Evolutionary conservation across 2,113 vertebrate species (phyloP), one percentile per base, ranked within the genome.

Genomic region (Salvator merianae): DNA sequence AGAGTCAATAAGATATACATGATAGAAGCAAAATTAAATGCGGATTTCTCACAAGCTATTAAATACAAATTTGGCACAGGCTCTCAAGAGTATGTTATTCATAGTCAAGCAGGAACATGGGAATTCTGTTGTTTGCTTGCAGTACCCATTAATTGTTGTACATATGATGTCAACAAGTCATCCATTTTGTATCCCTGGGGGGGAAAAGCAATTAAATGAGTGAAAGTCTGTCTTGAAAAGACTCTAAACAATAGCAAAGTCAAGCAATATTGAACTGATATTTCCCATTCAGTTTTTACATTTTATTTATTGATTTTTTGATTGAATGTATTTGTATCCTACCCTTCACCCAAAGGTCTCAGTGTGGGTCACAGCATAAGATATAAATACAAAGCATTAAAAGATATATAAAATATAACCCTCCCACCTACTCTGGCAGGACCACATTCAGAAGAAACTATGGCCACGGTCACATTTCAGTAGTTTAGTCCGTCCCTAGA

Each of bases 111-210:
- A 8, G 88, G 79, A 71, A 91, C 80, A 66, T 38, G 91, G 53
- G 89, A 82, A 73, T 88, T 95, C 84, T 94, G 96, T 77, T 95
- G 94, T 87, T 94, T 97, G 80, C 91, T 92, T 2, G 95, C 88
- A 68, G 79, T 90, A 8, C 80, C 95, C 93, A 97, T 85, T 85
- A 98, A 95, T 94, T 97, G 95, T 87, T 81, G 96, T 68, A 98
- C 96, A 0, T 99, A 99, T 0, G 99, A 99, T 18, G 98, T 97
- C 93, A 99, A 89, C 55, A 99, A 96, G 90, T 99, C 99, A 0
- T 99, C 99, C 96, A 99, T 99, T 95, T 99, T 99, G 96, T 99
- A 99, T 83, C 98, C 99, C 98, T 99, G 90, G 22, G 40, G 63
- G 65, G 36, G 59, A 88, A 83, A 94, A n/a, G 92, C 63, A 59